Evolutionary conservation across 2,888 invertebrate species (phyloP), one percentile per base, ranked within the genome.

Genomic region (Nephrotoma flavescens): DNA sequence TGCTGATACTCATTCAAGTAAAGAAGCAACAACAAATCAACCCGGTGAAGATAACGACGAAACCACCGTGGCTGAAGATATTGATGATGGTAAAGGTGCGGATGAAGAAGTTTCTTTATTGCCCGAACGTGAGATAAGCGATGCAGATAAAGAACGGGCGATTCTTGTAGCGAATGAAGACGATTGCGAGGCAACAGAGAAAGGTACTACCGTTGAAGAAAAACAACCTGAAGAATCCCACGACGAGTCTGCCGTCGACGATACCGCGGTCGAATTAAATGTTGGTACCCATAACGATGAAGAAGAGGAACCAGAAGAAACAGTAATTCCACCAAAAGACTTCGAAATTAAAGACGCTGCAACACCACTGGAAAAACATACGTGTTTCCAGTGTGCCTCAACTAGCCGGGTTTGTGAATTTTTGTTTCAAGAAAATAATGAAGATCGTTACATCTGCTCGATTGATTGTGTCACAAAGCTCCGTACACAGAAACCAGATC

Each of bases 51-150:
- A 86, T 57, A 6, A 85, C 57, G 87, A 44, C 85, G 85, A 86
- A 86, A 4, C 87, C 87, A 83, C 86, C 87, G 90, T 92, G n/a
- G 91, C 91, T 0, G 93, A 93, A 41, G 93, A 93, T 88, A 93
- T 91, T 0, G 89, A 91, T 87, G 90, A 91, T 87, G 90, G 90
- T 0, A 86, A 93, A 31, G 95, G 95, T 12, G 94, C 94, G 85
- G 95, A 95, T 88, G 94, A 94, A 89, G 95, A 95, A 89, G 92
- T 95, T 6, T 95, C 95, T 87, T 92, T 95, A 5, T 92, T 95
- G 88, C 95, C 95, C 0, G 95, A 95, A 89, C 94, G 94, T 0
- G 94, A 94, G 89, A 94, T 94, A 88, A 94, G 94, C 0, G 94
- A 95, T 88, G 95, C 94, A 0, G 95, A 95, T 89, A 95, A 94